These are phyloP conservation scores for Leuciscus waleckii DNA, from an alignment of 2,797 vertebrate genomes.

Conservation along the genomic window DNA sequence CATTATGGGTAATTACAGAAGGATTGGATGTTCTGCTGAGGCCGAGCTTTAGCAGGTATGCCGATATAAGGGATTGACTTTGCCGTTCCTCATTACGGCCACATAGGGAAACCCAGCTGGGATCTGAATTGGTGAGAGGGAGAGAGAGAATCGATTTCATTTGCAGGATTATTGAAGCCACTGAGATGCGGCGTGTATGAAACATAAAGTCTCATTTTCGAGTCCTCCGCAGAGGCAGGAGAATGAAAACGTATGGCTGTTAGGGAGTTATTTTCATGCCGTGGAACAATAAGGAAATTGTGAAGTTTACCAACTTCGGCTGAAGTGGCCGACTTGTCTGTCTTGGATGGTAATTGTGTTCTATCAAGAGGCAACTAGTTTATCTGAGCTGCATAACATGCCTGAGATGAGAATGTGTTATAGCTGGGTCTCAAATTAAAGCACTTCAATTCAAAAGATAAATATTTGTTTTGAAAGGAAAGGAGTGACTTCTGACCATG, in stretches of 20 bases:
- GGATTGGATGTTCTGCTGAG: conserved; percentile 84
- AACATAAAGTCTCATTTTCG: conserved; percentile 86
- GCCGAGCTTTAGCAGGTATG: conserved; percentile 79
- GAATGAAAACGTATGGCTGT: conserved; percentile 77
- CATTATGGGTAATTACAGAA: conserved; percentile 84
- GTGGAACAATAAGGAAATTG: conserved; percentile 76
- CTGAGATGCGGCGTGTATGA: conserved; percentile 81
- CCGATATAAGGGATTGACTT: conserved; percentile 81
- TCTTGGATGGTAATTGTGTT: conserved; percentile 35
- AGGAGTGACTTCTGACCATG: background rate
- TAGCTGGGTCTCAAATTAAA: conserved; percentile 28
- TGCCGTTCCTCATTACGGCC: conserved; percentile 81
- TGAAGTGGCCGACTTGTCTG: conserved; percentile 48
- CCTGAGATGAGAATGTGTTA: conserved; percentile 34
- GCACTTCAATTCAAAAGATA: conserved; percentile 14
- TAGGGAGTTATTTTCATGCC: conserved; percentile 80
- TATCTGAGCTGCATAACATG: conserved; percentile 37
- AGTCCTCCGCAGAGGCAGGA: conserved; percentile 74
- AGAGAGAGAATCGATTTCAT: conserved; percentile 87
- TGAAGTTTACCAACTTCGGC: conserved; percentile 52
- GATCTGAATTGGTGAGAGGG: conserved; percentile 83
- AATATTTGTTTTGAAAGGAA: conserved; percentile 34
- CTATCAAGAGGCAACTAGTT: conserved; percentile 19
- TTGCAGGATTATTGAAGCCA: conserved; percentile 86
- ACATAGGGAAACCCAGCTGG: conserved; percentile 86